phyloP scores from a whole-genome alignment of 1,140 invertebrate species.

The Oppia nitens region DNA sequence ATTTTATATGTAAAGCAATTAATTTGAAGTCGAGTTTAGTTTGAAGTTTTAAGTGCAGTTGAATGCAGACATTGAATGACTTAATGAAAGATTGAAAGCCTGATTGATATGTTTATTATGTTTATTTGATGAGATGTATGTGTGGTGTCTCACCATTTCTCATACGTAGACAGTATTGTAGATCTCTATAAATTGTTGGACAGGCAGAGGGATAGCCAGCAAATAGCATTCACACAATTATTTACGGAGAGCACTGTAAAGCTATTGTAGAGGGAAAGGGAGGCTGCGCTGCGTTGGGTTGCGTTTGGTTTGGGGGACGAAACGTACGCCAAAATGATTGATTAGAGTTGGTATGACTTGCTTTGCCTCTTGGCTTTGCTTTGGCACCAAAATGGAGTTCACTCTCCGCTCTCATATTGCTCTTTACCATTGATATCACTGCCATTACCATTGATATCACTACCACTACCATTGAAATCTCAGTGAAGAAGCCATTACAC shows the following conservation, averaged over 20 bases:
- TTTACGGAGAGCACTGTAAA: background rate
- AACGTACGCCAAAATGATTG: background rate
- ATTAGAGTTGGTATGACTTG: background rate
- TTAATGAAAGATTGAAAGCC: too few relatives aligned
- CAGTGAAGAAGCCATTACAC: background rate
- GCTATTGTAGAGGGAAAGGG: background rate
- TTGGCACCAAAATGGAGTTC: background rate
- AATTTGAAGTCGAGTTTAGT: too few relatives aligned
- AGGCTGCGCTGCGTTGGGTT: background rate
- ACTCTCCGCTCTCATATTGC: too few relatives aligned
- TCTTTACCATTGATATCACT: background rate
- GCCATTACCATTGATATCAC: background rate
- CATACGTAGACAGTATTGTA: background rate
- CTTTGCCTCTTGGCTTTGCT: background rate
- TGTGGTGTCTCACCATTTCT: too few relatives aligned
- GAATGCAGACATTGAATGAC: too few relatives aligned
- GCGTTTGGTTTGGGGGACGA: too few relatives aligned
- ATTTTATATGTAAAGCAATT: too few relatives aligned
- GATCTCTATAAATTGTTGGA: background rate
- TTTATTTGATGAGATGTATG: too few relatives aligned
- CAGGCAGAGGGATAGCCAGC: too few relatives aligned
- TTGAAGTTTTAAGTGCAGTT: too few relatives aligned
- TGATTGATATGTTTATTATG: too few relatives aligned
- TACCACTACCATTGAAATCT: background rate
- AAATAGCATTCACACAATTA: background rate